Evolutionary conservation across 2,888 invertebrate genomes (phyloP), one percentile per base, ranked within the genome.

Genomic region (Melitaea athalia): DNA sequence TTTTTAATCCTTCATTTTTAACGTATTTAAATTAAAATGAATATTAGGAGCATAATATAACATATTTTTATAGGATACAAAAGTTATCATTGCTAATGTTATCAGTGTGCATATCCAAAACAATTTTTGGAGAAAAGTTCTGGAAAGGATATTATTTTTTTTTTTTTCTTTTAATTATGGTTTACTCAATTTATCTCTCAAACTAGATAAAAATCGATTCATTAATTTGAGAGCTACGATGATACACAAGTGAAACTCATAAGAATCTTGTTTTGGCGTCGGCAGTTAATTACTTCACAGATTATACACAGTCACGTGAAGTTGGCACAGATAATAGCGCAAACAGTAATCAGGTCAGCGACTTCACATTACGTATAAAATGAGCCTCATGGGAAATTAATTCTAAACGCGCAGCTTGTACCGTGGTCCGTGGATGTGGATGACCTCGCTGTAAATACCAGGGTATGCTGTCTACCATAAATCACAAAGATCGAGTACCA

Each of bases 1-100:
- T 79, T 78, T 78, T 75, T 76, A 69, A 81, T 82, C 82, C 87
- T 83, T 75, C 82, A 77, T 85, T 86, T 72, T 75, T 74, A 81
- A 81, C 81, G 77, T 68, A 71, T 76, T 71, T 75, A 78, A 78
- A 77, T 77, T 72, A 71, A 69, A 70, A 59, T 71, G 78, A 79
- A 79, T 79, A 73, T 67, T 59, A 68, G 67, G 72, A 38, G 5
- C 8, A 38, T 8, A 38, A 3, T 0, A 7, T 38, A 38, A 38
- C 0, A 38, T 38, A 38, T 5, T 38, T 38, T 38, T 38, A 38
- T 38, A 38, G 3, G 38, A 38, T 38, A 38, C 8, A 38, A 38
- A 38, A 38, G 1, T 38, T 38, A 5, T 38, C 8, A 38, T 24
- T 38, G 38, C 38, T 38, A 38, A 38, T 24, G 3, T 24, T 24